Evolutionary conservation across 2,888 invertebrate species (phyloP).

Genomic region (Cephus pulcher): DNA sequence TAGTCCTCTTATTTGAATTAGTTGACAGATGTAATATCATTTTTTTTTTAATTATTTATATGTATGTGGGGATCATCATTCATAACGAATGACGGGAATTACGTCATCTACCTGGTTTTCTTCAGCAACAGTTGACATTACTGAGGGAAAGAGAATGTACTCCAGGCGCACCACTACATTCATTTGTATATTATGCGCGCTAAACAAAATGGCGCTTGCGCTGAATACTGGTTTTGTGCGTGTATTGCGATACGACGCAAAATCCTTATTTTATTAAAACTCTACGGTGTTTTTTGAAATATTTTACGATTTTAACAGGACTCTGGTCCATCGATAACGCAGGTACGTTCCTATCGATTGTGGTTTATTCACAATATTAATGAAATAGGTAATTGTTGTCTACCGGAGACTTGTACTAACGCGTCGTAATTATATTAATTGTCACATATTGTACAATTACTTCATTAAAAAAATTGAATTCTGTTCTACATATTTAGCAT

Average conservation of each 20-base stretch:
- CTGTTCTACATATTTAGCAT: neutral
- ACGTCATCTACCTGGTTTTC: neutral
- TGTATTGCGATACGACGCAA: neutral
- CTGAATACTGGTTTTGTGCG: neutral
- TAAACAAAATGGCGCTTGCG: neutral
- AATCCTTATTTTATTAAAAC: neutral
- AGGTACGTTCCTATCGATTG: neutral
- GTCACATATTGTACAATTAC: neutral
- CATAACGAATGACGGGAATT: neutral
- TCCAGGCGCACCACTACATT: neutral
- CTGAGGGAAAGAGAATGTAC: neutral
- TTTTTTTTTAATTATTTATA: neutral
- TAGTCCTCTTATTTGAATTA: neutral
- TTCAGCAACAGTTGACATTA: neutral
- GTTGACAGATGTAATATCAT: neutral
- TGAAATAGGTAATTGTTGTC: neutral
- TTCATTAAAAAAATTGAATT: neutral
- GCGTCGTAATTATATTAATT: neutral
- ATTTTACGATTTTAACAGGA: neutral
- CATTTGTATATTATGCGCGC: neutral
- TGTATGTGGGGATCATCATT: neutral
- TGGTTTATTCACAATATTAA: neutral
- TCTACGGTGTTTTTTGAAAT: neutral
- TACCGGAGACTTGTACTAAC: neutral
- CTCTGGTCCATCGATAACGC: neutral